Evolutionary conservation across 2,113 vertebrate genomes (phyloP), one percentile per base, ranked within the genome.

Genomic region (Hypomesus transpacificus): DNA sequence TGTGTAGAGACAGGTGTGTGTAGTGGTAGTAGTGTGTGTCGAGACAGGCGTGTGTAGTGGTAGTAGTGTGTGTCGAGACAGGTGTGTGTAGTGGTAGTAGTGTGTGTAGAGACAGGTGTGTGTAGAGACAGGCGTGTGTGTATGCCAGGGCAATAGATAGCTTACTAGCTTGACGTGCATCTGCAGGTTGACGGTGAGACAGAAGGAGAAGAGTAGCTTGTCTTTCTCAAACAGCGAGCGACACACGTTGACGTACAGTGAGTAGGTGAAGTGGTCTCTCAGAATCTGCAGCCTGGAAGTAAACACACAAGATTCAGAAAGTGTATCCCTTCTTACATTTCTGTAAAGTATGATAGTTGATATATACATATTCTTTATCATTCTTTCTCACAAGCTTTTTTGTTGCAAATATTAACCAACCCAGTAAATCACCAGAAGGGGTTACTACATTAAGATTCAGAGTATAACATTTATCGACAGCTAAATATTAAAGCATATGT

Each of bases 141-240:
- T 9, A 11, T 9, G 9, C 39, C 39, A 46, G 39, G 9, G 39
- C 39, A 7, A 7, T 9, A 13, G 7, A 13, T 54, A 88, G 68
- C 92, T 88, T 73, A 95, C 95, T 89, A 83, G 31, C 17, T 67
- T 82, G 2, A 91, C 86, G 39, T 95, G 89, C 70, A 92, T 90
- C 58, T 95, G 89, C 61, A 96, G 92, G 81, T 94, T 95, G 74
- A 94, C 82, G 20, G 86, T 94, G 67, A 97, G 92, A 84, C 93
- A 91, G 78, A 96, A 94, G 78, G 95, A 95, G 80, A 97, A 97
- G 24, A 97, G 94, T 54, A 96, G 89, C 75, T 97, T 97, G 83
- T 97, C 95, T 86, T 97, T 97, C 85, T 96, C 95, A 84, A 96
- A 96, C 28, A 96, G 91, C 0, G 95, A 97, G n/a, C 92, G 92